Percentiles rank a stretch among this genome's conserved stretches.
Conservation (phyloP, 2,113 vertebrate genomes). For the Rafetus swinhoei region DNA sequence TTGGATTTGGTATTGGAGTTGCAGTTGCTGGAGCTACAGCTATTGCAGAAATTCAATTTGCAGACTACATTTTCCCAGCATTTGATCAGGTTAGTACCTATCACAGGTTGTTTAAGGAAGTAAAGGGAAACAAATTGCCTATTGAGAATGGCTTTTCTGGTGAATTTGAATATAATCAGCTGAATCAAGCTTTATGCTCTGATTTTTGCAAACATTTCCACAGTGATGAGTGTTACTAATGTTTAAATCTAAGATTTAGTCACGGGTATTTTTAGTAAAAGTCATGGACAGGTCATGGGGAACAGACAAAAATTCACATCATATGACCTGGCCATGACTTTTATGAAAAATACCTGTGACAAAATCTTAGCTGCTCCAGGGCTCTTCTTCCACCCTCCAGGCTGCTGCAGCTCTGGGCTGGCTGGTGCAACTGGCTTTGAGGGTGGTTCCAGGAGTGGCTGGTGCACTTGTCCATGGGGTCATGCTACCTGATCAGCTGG, state of each 20-base stretch:
- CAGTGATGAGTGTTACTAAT: slow-evolving; percentile 18
- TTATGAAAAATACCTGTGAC: too few relatives aligned
- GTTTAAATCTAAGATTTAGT: neutral
- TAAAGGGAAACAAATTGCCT: neutral
- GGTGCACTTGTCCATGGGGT: too few relatives aligned
- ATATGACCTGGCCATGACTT: too few relatives aligned
- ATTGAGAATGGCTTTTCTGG: neutral
- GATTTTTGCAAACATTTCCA: slow-evolving; percentile 14
- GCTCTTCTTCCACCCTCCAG: fast-evolving
- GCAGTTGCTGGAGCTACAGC: slow-evolving; percentile 93
- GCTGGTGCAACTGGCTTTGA: too few relatives aligned
- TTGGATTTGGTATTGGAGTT: slow-evolving; percentile 96
- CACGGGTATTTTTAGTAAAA: too few relatives aligned
- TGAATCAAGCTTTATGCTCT: neutral
- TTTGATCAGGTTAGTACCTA: slow-evolving; percentile 93
- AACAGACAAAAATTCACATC: too few relatives aligned
- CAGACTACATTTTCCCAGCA: slow-evolving; percentile 97
- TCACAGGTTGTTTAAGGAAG: neutral
- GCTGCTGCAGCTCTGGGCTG: too few relatives aligned
- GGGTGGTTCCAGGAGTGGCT: too few relatives aligned
- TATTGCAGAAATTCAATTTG: slow-evolving; percentile 98
- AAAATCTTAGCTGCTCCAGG: too few relatives aligned
- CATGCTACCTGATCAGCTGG: too few relatives aligned
- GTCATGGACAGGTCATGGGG: too few relatives aligned
- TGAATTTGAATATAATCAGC: neutral